These are phyloP conservation scores for Dynastes grantii DNA, from an alignment of 2,888 invertebrate species.

Conservation along the genomic window DNA sequence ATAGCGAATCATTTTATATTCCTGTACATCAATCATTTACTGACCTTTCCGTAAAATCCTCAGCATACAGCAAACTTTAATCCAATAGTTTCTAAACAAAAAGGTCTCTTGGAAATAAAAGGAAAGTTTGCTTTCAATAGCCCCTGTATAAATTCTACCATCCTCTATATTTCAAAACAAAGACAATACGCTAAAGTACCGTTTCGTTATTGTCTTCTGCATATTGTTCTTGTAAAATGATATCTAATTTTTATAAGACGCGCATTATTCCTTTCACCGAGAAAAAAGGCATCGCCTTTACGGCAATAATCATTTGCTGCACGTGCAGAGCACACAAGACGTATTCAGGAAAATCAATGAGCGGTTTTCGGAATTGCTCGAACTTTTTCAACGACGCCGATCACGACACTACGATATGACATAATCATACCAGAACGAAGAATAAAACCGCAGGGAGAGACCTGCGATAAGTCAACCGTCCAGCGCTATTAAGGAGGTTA, in stretches of 20 bases:
- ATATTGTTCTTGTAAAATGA: not conserved
- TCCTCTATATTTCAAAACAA: too few species aligned
- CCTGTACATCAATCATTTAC: too few species aligned
- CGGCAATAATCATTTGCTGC: conserved; percentile 1
- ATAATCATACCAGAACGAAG: conserved; percentile 28
- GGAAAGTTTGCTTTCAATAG: too few species aligned
- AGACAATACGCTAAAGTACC: too few species aligned
- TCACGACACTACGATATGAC: conserved; percentile 35
- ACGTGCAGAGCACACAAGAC: conserved; percentile 11
- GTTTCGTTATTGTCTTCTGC: not conserved
- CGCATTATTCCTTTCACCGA: not conserved
- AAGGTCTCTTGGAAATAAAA: too few species aligned
- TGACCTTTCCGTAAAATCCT: too few species aligned
- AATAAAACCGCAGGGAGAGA: conserved; percentile 35
- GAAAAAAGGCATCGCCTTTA: not conserved
- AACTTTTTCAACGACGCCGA: conserved; percentile 20
- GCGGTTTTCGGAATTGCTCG: conserved; percentile 21
- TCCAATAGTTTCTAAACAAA: too few species aligned
- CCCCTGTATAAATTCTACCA: too few species aligned
- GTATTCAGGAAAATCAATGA: conserved; percentile 25
- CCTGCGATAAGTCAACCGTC: conserved; percentile 29
- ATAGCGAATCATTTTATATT: too few species aligned
- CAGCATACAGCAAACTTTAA: too few species aligned
- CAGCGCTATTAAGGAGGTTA: conserved; percentile 37
- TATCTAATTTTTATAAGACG: not conserved